phyloP scores from a whole-genome alignment of 2,797 vertebrate genomes.

The Synaphobranchus kaupii region DNA sequence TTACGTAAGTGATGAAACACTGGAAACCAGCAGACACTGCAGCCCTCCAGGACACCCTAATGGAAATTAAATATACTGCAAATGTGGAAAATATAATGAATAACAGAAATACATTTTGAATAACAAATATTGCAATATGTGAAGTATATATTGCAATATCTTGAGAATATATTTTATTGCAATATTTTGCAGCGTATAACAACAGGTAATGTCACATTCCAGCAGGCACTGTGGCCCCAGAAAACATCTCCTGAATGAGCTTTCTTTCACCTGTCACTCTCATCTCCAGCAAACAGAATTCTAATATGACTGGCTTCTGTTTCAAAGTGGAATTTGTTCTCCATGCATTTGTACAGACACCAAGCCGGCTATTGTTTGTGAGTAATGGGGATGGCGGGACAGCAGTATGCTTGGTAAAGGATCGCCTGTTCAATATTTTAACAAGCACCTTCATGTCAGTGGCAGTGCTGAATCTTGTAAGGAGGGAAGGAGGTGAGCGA shows the following conservation, averaged over 20 bases:
- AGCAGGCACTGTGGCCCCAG: conserved; percentile 25
- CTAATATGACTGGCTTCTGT: conserved; percentile 43
- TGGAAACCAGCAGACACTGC: too few relatives aligned
- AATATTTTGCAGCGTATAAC: neutral
- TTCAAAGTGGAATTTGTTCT: conserved; percentile 33
- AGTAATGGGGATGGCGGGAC: conserved; percentile 19
- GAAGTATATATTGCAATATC: too few relatives aligned
- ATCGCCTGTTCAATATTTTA: conserved; percentile 44
- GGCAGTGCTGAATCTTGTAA: conserved; percentile 14
- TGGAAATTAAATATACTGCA: too few relatives aligned
- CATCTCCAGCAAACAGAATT: conserved; percentile 17
- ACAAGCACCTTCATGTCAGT: neutral
- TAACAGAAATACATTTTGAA: too few relatives aligned
- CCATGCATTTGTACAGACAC: conserved; percentile 27
- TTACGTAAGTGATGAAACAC: too few relatives aligned
- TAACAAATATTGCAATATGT: too few relatives aligned
- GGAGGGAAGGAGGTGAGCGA: neutral
- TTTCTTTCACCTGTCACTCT: conserved; percentile 29
- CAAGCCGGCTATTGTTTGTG: conserved; percentile 16
- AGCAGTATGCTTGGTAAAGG: conserved; percentile 23
- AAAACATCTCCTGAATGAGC: conserved; percentile 4
- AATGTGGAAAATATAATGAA: too few relatives aligned
- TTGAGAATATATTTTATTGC: too few relatives aligned
- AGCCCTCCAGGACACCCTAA: too few relatives aligned
- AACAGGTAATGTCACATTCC: conserved; percentile 4